Evolutionary conservation across 2,888 invertebrate genomes (phyloP).

Genomic region (Hypomecis punctinalis): DNA sequence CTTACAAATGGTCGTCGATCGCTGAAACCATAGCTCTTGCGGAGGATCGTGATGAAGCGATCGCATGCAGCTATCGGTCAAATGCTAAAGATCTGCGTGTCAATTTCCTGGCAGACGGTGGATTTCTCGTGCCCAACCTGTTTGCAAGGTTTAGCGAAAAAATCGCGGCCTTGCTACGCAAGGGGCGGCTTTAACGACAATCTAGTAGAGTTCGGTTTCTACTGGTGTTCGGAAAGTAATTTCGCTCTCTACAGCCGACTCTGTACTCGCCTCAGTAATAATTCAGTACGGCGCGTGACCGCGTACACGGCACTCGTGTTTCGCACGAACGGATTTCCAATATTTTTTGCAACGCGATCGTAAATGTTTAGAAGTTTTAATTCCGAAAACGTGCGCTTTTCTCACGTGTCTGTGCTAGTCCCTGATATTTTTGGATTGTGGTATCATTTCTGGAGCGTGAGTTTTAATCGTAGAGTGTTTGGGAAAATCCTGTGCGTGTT

Average conservation of each 20-base stretch:
- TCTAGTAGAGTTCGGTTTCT: slow-evolving; percentile 57
- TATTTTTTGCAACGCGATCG: slow-evolving; percentile 55
- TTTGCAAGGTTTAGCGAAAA: slow-evolving; percentile 60
- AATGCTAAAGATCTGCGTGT: slow-evolving; percentile 59
- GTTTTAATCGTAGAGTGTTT: slow-evolving; percentile 48
- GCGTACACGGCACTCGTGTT: slow-evolving; percentile 61
- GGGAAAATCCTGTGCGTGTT: slow-evolving; percentile 56
- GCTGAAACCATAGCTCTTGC: slow-evolving; percentile 33
- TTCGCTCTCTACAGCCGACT: slow-evolving; percentile 75
- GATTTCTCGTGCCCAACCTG: slow-evolving; percentile 76
- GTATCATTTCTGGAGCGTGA: slow-evolving; percentile 52
- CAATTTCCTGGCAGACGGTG: slow-evolving; percentile 66
- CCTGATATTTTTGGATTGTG: slow-evolving; percentile 55
- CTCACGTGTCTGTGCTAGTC: slow-evolving; percentile 42
- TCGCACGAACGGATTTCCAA: slow-evolving; percentile 46
- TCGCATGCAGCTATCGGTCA: slow-evolving; percentile 60
- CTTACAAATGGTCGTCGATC: slow-evolving; percentile 40
- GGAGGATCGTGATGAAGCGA: slow-evolving; percentile 45
- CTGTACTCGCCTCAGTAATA: slow-evolving; percentile 63
- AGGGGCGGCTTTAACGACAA: slow-evolving; percentile 58
- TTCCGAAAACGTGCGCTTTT: slow-evolving; percentile 49
- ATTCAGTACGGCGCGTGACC: slow-evolving; percentile 79
- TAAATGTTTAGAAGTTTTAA: slow-evolving; percentile 56
- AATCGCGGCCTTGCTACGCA: slow-evolving; percentile 50
- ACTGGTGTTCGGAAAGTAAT: slow-evolving; percentile 69